Conservation (phyloP, 2,888 invertebrate species). For the Nephrotoma appendiculata region DNA sequence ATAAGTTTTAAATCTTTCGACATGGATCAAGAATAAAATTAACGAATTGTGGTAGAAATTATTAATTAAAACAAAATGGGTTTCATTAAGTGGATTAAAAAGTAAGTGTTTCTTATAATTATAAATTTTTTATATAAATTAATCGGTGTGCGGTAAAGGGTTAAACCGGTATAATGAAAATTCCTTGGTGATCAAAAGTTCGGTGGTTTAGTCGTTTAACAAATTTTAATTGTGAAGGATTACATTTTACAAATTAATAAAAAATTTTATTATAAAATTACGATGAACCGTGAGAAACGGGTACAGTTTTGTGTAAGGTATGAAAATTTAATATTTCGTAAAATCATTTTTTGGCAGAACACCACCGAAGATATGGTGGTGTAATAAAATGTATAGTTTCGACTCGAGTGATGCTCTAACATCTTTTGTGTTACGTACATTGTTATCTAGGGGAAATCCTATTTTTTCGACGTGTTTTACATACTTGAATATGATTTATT, state of each 20-base stretch:
- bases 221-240: neutral
- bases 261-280: neutral
- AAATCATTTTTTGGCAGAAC: neutral
- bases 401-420: neutral
- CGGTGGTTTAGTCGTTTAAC: neutral
- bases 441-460: no score
- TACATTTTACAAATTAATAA: neutral
- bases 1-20: neutral
- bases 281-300: neutral
- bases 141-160: neutral
- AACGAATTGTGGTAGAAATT: neutral
- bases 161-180: neutral
- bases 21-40: neutral
- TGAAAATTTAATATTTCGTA: neutral
- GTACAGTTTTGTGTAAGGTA: neutral
- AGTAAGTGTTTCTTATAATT: neutral
- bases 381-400: neutral
- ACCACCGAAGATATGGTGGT: neutral
- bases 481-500: no score
- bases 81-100: conserved; percentile 3
- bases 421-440: neutral
- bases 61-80: neutral
- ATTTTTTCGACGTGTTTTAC: no score
- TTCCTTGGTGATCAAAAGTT: neutral
- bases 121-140: neutral